Evolutionary conservation across 2,888 invertebrate species (phyloP), one percentile per base, ranked within the genome.

Genomic region (Andrena chrysosceles): DNA sequence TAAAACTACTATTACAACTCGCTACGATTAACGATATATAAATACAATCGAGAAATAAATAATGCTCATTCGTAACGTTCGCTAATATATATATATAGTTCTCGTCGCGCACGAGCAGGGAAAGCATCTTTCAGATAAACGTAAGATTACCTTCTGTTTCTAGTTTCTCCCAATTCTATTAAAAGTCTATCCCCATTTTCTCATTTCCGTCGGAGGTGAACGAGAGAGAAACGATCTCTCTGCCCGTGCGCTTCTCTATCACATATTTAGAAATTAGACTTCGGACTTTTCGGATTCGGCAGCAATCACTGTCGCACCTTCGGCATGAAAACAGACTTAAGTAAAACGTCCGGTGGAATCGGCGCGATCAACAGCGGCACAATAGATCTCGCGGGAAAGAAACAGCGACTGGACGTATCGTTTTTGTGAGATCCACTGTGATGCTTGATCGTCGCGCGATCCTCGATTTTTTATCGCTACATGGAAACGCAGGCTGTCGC

Each of bases 21-120:
- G 60, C 80, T 88, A 88, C 72, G 29, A 75, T 86, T 86, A 79
- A 88, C 80, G 77, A 78, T 73, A 89, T 88, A 83, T 86, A 89
- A 89, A 89, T 87, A 87, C 82, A 85, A 77, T 87, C 78, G 80
- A 86, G 86, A 89, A 89, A 89, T 89, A 89, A 89, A 89, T 89
- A 89, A 86, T 87, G 77, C 60, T 85, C 82, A 77, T 86, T 85
- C 73, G 62, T 85, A 87, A 86, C 87, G 73, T 77, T 86, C 67
- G 80, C 85, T 86, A 87, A 33, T 31, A 31, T 33, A 8, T 33
- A 8, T 33, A 42, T 42, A 42, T 76, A 85, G 67, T 56, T 81
- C 31, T 85, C 52, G 60, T 48, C 29, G 72, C 86, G 83, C 66
- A 56, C 42, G 75, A 78, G 75, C 83, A 87, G 73, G 71, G 70